Percentiles rank a stretch among this genome's conserved stretches.
Conservation (phyloP, 2,113 vertebrate species). For the Phylloscopus trochiloides region DNA sequence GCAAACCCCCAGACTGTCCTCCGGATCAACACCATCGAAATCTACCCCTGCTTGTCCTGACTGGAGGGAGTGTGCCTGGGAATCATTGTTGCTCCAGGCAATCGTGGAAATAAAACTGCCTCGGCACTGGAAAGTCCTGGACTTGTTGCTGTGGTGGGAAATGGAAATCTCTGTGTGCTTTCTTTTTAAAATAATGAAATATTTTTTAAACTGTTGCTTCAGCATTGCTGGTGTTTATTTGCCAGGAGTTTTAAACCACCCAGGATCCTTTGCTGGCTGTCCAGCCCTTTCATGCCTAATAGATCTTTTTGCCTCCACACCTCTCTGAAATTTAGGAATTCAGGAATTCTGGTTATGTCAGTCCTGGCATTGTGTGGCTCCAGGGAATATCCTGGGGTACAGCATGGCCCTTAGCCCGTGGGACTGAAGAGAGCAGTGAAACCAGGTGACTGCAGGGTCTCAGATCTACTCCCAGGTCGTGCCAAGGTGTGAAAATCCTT, state of each 20-base stretch:
- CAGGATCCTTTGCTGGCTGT: neutral
- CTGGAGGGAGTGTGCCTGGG: neutral
- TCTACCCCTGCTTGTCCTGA: constrained; percentile 70
- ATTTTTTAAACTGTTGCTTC: neutral
- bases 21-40: constrained; percentile 81
- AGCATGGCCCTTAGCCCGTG: accelerated
- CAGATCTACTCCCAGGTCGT: accelerated
- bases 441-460: neutral
- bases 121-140: neutral
- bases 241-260: neutral
- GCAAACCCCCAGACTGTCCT: constrained; percentile 79
- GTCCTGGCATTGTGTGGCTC: neutral
- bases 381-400: neutral
- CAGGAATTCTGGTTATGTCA: neutral
- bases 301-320: neutral
- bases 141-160: neutral
- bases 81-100: neutral
- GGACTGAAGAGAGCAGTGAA: neutral
- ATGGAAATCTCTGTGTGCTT: neutral
- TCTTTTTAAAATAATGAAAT: neutral
- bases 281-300: neutral
- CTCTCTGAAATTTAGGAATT: neutral
- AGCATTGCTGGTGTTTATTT: neutral
- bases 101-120: neutral
- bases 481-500: neutral